These are phyloP conservation scores for Bimastos eiseni DNA, from an alignment of 2,888 invertebrate genomes.

Conservation along the genomic window DNA sequence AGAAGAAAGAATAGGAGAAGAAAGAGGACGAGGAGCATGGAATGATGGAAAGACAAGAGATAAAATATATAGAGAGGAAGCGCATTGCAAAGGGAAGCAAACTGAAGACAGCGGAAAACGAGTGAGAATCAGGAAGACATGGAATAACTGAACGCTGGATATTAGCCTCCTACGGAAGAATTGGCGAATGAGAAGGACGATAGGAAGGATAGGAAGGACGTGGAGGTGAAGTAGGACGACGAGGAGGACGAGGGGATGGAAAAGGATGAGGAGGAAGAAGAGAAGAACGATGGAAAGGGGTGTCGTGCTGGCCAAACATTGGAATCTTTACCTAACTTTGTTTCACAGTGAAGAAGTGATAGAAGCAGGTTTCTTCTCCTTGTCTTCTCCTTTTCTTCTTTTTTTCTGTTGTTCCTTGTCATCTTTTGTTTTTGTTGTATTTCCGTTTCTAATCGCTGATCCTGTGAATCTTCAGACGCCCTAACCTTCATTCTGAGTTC, in stretches of 20 bases:
- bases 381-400: neutral
- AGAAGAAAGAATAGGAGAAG: neutral
- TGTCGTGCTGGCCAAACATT: neutral
- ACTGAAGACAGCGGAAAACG: neutral
- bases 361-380: neutral
- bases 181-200: neutral
- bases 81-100: neutral
- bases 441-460: neutral
- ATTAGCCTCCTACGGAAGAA: neutral
- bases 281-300: too few relatives aligned
- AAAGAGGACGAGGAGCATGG: neutral
- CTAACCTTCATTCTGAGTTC: neutral
- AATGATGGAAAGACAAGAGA: neutral
- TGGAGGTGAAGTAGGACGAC: too few relatives aligned
- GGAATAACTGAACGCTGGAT: neutral
- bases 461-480: neutral
- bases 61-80: neutral
- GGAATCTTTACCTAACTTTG: neutral
- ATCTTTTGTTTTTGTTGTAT: neutral
- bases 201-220: neutral
- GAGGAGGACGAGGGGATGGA: too few relatives aligned
- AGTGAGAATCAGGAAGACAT: neutral
- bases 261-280: too few relatives aligned
- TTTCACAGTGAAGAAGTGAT: too few relatives aligned
- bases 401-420: neutral